These are phyloP conservation scores for Montifringilla adamsi DNA, from an alignment of 2,113 vertebrate species.

Conservation along the genomic window DNA sequence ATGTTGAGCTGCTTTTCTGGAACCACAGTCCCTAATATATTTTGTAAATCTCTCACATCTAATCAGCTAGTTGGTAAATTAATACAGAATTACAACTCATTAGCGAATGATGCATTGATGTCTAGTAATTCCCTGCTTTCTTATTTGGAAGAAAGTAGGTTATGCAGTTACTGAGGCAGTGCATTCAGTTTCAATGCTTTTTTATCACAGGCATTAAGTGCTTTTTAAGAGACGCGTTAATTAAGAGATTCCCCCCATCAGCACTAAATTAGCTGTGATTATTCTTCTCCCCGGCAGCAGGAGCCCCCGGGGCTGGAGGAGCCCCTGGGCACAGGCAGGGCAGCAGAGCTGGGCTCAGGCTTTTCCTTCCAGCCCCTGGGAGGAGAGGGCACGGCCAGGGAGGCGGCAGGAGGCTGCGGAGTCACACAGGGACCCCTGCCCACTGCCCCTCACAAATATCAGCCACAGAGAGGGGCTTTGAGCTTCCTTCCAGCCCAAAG, in stretches of 20 bases:
- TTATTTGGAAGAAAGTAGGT: constrained; percentile 40
- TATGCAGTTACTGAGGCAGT: constrained; percentile 26
- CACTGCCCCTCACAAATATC: not conserved
- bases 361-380: accelerated
- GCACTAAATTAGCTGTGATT: not conserved
- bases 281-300: not conserved
- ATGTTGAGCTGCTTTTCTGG: constrained; percentile 39
- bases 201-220: constrained; percentile 9
- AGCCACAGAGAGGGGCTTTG: not conserved
- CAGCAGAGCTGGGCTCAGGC: no score
- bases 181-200: not conserved
- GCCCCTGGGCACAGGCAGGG: no score
- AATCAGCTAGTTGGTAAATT: constrained; percentile 48
- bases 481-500: not conserved
- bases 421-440: accelerated
- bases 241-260: constrained; percentile 35
- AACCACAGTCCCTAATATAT: not conserved
- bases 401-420: not conserved
- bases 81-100: constrained; percentile 37
- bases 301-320: no score
- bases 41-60: constrained; percentile 4
- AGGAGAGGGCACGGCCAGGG: not conserved
- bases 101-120: constrained; percentile 5
- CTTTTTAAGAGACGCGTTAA: constrained; percentile 25
- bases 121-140: constrained; percentile 21